phyloP scores from a whole-genome alignment of 2,797 vertebrate species.

The Lindbergichthys nudifrons region DNA sequence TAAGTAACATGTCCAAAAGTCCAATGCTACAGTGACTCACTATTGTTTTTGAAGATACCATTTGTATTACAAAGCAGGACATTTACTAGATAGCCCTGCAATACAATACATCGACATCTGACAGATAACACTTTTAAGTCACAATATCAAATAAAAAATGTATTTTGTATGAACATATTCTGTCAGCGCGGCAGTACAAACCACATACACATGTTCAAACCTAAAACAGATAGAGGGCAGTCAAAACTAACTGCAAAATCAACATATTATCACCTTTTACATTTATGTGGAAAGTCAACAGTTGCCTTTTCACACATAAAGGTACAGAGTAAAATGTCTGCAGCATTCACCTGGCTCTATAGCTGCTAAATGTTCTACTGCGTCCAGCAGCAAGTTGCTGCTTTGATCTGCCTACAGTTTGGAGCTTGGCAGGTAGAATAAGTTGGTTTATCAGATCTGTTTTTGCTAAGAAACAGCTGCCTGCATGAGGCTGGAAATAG shows the following conservation, averaged over 20 bases:
- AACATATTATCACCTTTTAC: background rate
- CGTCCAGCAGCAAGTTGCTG: background rate
- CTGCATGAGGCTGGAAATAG: background rate
- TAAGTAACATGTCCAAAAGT: too few species aligned
- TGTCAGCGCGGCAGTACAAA: background rate
- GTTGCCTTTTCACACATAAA: background rate
- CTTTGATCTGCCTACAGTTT: background rate
- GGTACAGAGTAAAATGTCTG: background rate
- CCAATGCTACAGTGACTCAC: too few species aligned
- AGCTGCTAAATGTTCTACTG: background rate
- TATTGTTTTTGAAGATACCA: too few species aligned
- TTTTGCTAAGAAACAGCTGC: background rate
- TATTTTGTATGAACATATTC: conserved; percentile 1
- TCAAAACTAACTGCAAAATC: background rate
- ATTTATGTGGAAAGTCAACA: background rate
- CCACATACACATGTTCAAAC: background rate
- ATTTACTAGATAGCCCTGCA: too few species aligned
- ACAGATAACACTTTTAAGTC: background rate
- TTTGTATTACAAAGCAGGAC: too few species aligned
- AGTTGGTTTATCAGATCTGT: too few species aligned
- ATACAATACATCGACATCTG: too few species aligned
- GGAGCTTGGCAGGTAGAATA: background rate
- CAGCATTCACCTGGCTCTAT: background rate
- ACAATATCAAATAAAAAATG: conserved; percentile 4
- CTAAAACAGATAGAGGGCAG: background rate